A percentile compares a stretch with the other conserved stretches of the same genome.
Evolutionary conservation across 1,140 invertebrate species (phyloP).

Genomic region (Tachypleus tridentatus): DNA sequence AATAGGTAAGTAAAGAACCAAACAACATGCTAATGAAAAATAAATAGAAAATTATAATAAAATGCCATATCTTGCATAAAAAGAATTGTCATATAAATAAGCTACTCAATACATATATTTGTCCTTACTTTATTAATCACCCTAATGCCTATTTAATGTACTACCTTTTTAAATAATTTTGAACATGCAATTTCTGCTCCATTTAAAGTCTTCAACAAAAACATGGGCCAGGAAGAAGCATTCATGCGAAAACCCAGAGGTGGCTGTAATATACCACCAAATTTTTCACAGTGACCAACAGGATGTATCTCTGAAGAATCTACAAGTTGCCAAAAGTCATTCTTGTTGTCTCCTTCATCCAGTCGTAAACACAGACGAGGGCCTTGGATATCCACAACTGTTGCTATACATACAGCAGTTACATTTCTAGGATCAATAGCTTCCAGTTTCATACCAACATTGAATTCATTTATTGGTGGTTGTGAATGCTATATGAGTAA

Average conservation of each 20-base stretch:
- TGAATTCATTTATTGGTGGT: slow-evolving; percentile 85
- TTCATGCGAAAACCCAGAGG: slow-evolving; percentile 86
- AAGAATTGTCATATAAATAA: no score
- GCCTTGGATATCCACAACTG: slow-evolving; percentile 80
- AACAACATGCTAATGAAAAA: no score
- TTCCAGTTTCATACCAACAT: slow-evolving; percentile 89
- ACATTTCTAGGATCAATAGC: slow-evolving; percentile 87
- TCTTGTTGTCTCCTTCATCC: slow-evolving; percentile 93
- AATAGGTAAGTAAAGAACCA: no score
- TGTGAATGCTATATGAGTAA: slow-evolving; percentile 42
- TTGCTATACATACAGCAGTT: slow-evolving; percentile 91
- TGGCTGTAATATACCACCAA: slow-evolving; percentile 80
- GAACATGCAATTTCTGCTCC: slow-evolving; percentile 79
- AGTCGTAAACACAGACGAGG: slow-evolving; percentile 74
- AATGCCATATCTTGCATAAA: no score
- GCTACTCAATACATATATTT: neutral
- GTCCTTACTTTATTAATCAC: no score
- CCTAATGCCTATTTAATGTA: neutral
- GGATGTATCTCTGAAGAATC: slow-evolving; percentile 90
- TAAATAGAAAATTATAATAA: no score
- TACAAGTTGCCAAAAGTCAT: slow-evolving; percentile 94
- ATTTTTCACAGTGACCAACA: slow-evolving; percentile 86
- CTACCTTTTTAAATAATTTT: slow-evolving; percentile 66
- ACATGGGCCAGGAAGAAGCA: slow-evolving; percentile 91
- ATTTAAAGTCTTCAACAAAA: slow-evolving; percentile 84